phyloP scores from a whole-genome alignment of 2,113 vertebrate genomes.

The Oncorhynchus masou region DNA sequence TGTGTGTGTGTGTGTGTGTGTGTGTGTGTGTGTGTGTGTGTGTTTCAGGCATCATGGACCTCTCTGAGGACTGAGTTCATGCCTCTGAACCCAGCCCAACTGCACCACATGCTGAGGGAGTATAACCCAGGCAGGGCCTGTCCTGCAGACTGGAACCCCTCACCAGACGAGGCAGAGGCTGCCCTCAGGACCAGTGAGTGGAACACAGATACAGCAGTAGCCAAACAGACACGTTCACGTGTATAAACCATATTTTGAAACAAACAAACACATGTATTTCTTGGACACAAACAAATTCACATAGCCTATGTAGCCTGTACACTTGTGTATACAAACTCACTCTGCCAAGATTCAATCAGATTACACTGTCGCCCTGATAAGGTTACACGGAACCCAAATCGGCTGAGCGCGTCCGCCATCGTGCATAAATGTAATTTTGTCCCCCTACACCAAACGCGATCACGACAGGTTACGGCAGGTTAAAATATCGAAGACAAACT shows the following conservation, averaged over 20 bases:
- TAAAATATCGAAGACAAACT: too few species aligned
- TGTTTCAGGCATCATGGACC: slow-evolving; percentile 69
- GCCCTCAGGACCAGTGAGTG: slow-evolving; percentile 67
- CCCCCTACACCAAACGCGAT: too few species aligned
- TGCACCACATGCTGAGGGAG: slow-evolving; percentile 77
- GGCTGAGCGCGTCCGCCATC: too few species aligned
- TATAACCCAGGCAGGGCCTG: slow-evolving; percentile 62
- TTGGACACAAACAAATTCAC: neutral
- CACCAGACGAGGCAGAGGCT: slow-evolving; percentile 50
- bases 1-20: slow-evolving; percentile 2
- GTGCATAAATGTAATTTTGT: too few species aligned
- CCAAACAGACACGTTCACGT: neutral
- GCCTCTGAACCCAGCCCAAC: slow-evolving; percentile 72
- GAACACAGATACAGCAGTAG: neutral
- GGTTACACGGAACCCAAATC: neutral
- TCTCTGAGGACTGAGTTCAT: slow-evolving; percentile 70
- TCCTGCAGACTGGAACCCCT: slow-evolving; percentile 65
- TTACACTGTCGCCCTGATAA: neutral
- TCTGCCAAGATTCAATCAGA: neutral
- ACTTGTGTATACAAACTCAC: neutral
- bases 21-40: neutral
- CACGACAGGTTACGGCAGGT: too few species aligned
- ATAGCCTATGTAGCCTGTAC: too few species aligned
- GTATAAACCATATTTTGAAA: neutral
- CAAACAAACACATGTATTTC: neutral